phyloP scores from a whole-genome alignment of 2,113 vertebrate species.

The Aepyceros melampus region DNA sequence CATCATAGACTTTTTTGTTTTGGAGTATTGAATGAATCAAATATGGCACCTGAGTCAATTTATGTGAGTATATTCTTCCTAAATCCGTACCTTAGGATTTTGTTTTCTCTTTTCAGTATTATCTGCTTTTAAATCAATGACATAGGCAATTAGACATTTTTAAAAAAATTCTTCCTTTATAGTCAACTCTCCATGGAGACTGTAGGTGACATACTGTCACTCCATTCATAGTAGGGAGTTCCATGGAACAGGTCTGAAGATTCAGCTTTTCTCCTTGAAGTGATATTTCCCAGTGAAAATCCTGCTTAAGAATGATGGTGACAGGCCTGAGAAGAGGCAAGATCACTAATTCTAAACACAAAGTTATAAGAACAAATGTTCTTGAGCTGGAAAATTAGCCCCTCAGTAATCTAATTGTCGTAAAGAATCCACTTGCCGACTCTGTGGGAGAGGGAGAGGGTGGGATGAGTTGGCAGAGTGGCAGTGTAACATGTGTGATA shows the following conservation, averaged over 20 bases:
- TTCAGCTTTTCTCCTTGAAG: constrained; percentile 48
- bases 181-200: not conserved
- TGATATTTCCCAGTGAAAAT: constrained; percentile 45
- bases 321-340: not conserved
- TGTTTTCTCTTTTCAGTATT: not conserved
- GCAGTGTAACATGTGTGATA: too few relatives aligned
- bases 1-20: not conserved
- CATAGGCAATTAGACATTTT: not conserved
- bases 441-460: too few relatives aligned
- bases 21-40: not conserved
- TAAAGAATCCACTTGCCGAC: not conserved
- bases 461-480: too few relatives aligned
- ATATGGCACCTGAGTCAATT: not conserved
- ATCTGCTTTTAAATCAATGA: constrained; percentile 2
- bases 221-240: not conserved
- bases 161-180: not conserved
- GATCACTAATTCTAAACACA: constrained; percentile 44
- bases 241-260: constrained; percentile 29
- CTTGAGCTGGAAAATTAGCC: constrained; percentile 27
- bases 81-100: not conserved
- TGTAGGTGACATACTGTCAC: not conserved
- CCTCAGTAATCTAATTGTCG: constrained; percentile 59
- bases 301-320: constrained; percentile 23
- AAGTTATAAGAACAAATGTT: constrained; percentile 64
- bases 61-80: not conserved